These are phyloP conservation scores for Agonopterix subpropinquella DNA, from an alignment of 2,888 invertebrate species.

Conservation along the genomic window DNA sequence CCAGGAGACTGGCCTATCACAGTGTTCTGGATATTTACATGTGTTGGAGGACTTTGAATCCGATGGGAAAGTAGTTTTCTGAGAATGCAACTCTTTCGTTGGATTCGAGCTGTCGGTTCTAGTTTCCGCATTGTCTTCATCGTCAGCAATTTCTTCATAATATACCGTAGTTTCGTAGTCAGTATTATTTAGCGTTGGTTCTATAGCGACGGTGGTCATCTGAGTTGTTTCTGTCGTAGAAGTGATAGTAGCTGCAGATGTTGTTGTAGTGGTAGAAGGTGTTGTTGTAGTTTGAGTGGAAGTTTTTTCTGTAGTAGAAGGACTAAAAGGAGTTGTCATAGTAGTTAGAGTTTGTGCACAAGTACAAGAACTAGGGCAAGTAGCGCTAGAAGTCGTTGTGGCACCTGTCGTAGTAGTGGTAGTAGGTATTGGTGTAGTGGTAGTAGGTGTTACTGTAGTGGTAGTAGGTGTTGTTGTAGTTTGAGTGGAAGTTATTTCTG, in stretches of 20 bases:
- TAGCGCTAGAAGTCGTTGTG: not conserved
- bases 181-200: not conserved
- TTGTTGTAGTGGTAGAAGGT: not conserved
- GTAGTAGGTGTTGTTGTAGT: not conserved
- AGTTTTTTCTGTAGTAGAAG: conserved; percentile 8
- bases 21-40: conserved; percentile 29
- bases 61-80: conserved; percentile 2
- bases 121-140: not conserved
- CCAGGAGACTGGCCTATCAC: conserved; percentile 48
- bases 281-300: conserved; percentile 6
- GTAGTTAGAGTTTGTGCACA: too few species aligned
- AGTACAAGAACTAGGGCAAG: too few species aligned
- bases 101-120: not conserved
- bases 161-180: not conserved
- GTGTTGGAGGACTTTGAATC: not conserved
- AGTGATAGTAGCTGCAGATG: conserved; percentile 3
- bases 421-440: not conserved
- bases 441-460: too few species aligned
- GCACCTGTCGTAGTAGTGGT: conserved; percentile 6
- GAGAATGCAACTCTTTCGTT: too few species aligned
- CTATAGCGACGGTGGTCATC: not conserved
- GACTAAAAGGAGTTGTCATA: not conserved
- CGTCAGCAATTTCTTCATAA: not conserved
- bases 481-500: not conserved
- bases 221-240: conserved; percentile 3